A percentile compares a stretch with the other conserved stretches of the same genome.
Evolutionary conservation across 2,113 vertebrate genomes (phyloP).

Genomic region (Climacteris rufus): DNA sequence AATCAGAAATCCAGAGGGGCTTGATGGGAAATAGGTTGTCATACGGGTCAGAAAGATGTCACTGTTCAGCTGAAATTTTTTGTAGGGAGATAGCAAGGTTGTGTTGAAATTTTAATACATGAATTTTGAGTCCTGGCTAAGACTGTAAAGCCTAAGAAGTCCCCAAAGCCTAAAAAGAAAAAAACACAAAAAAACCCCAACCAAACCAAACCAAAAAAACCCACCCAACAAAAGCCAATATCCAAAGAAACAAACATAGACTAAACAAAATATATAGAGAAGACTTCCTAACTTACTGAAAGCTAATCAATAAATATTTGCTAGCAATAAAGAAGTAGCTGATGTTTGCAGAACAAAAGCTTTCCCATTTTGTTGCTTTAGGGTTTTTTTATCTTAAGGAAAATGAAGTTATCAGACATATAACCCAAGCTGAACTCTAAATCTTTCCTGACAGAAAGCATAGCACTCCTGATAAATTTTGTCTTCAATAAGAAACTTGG

Average conservation of each 20-base stretch:
- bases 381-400: not conserved
- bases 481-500: not conserved
- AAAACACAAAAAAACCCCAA: not conserved
- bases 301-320: not conserved
- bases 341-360: not conserved
- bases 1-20: not conserved
- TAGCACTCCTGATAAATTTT: not conserved
- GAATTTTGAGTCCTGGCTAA: not conserved
- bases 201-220: accelerated
- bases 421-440: not conserved
- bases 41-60: not conserved
- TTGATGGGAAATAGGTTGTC: not conserved
- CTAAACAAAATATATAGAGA: not conserved
- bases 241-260: not conserved
- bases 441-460: not conserved
- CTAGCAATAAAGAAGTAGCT: not conserved
- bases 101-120: not conserved
- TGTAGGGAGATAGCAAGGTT: not conserved
- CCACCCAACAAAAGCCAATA: not conserved
- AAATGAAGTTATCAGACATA: not conserved
- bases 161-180: not conserved
- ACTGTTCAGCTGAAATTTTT: not conserved
- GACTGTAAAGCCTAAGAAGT: not conserved
- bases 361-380: not conserved
- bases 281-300: not conserved